Evolutionary conservation across 1,140 invertebrate genomes (phyloP).

Genomic region (Tetramorium alpestre): DNA sequence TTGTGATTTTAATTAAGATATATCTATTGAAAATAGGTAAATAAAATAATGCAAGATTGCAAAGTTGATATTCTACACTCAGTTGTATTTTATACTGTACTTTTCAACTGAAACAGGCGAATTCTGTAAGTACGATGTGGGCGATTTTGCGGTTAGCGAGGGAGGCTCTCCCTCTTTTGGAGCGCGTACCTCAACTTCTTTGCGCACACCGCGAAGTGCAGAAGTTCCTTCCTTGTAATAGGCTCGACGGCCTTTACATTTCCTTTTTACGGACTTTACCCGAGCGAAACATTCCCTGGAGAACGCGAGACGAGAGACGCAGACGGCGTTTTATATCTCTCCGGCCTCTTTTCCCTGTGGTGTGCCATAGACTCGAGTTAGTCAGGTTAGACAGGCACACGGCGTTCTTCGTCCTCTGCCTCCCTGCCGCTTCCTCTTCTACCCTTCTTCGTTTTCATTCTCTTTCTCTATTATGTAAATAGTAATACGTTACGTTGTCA

Average conservation of each 20-base stretch:
- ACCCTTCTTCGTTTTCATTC: constrained; percentile 39
- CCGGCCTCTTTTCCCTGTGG: constrained; percentile 37
- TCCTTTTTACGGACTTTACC: constrained; percentile 68
- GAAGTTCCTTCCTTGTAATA: constrained; percentile 62
- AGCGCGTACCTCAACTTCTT: neutral
- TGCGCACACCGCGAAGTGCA: neutral
- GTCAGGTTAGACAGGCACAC: constrained; percentile 55
- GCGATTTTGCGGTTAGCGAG: constrained; percentile 5
- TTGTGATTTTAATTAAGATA: neutral
- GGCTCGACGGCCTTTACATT: constrained; percentile 59
- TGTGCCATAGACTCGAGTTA: constrained; percentile 62
- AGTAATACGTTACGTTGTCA: constrained; percentile 63
- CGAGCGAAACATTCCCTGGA: constrained; percentile 67
- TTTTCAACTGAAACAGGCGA: neutral
- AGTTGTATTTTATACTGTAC: no score
- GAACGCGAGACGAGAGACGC: constrained; percentile 53
- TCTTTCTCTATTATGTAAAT: constrained; percentile 72
- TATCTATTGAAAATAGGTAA: neutral
- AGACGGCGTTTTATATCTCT: constrained; percentile 69
- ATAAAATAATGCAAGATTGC: neutral
- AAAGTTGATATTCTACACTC: neutral
- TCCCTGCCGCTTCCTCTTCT: neutral
- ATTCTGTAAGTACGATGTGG: neutral
- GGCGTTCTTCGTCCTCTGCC: constrained; percentile 33
- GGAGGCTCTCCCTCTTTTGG: neutral